phyloP scores from a whole-genome alignment of 2,113 vertebrate genomes.

The Salvelinus sp. region DNA sequence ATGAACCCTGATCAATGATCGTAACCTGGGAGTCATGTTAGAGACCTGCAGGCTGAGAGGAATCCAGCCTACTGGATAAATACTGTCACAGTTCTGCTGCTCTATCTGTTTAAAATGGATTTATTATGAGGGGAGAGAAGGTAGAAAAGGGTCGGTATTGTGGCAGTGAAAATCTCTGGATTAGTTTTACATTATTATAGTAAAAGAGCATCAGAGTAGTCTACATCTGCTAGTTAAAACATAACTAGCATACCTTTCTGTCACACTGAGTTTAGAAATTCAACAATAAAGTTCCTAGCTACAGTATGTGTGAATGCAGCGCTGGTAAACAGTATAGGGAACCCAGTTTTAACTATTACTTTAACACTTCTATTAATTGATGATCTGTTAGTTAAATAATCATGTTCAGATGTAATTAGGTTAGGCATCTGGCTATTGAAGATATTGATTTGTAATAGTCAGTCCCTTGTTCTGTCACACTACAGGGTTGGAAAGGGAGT shows the following conservation, averaged over 20 bases:
- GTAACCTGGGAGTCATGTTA: slow-evolving; percentile 43
- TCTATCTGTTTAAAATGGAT: neutral
- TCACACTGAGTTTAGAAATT: too few species aligned
- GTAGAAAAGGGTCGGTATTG: neutral
- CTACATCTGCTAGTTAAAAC: too few species aligned
- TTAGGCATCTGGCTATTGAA: neutral
- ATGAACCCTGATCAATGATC: slow-evolving; percentile 33
- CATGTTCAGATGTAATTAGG: neutral
- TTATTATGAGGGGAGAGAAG: neutral
- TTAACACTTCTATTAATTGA: neutral
- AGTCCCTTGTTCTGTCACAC: slow-evolving; percentile 6
- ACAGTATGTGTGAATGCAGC: too few species aligned
- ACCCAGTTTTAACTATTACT: neutral
- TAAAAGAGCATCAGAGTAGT: too few species aligned
- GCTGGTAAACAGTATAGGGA: too few species aligned
- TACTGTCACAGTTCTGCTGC: slow-evolving; percentile 6
- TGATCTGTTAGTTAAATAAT: neutral
- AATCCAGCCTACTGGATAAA: slow-evolving; percentile 20
- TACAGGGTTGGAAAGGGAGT: slow-evolving; percentile 3
- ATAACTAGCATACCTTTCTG: too few species aligned
- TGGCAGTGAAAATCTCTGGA: too few species aligned
- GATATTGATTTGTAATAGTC: neutral
- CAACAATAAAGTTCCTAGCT: too few species aligned
- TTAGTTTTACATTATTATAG: too few species aligned
- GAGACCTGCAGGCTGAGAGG: slow-evolving; percentile 28